Evolutionary conservation across 2,888 invertebrate species (phyloP).

Genomic region (Choristoneura rosaceana): DNA sequence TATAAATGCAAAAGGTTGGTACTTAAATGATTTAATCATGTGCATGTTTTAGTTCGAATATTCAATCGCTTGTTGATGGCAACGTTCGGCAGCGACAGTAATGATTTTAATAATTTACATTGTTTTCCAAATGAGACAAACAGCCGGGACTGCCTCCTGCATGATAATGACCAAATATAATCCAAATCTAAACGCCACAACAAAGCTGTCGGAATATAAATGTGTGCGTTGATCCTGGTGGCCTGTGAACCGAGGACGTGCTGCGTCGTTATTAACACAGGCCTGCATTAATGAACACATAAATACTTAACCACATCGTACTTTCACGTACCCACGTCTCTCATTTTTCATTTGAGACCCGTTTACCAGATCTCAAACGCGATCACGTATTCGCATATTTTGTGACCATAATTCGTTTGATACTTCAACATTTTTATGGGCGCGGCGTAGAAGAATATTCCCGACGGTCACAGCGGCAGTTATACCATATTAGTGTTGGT

Average conservation of each 20-base stretch:
- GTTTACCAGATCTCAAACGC: slow-evolving; percentile 50
- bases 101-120: slow-evolving; percentile 69
- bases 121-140: slow-evolving; percentile 77
- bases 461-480: slow-evolving; percentile 65
- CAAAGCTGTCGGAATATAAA: slow-evolving; percentile 79
- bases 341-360: slow-evolving; percentile 50
- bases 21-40: neutral
- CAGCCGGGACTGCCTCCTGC: slow-evolving; percentile 69
- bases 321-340: slow-evolving; percentile 62
- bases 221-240: slow-evolving; percentile 70
- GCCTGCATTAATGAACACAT: slow-evolving; percentile 81
- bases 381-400: slow-evolving; percentile 64
- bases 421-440: slow-evolving; percentile 69
- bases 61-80: slow-evolving; percentile 16
- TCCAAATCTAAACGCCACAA: slow-evolving; percentile 83
- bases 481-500: slow-evolving; percentile 77
- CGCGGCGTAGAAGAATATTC: slow-evolving; percentile 62
- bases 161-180: slow-evolving; percentile 82
- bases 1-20: neutral
- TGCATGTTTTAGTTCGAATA: slow-evolving; percentile 2
- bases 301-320: slow-evolving; percentile 64
- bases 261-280: slow-evolving; percentile 79
- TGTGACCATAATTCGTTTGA: slow-evolving; percentile 65
- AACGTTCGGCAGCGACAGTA: slow-evolving; percentile 48
- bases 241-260: slow-evolving; percentile 84